phyloP scores from a whole-genome alignment of 53 echinoderm and acorn worm genomes.

The Temnopleurus reevesii region DNA sequence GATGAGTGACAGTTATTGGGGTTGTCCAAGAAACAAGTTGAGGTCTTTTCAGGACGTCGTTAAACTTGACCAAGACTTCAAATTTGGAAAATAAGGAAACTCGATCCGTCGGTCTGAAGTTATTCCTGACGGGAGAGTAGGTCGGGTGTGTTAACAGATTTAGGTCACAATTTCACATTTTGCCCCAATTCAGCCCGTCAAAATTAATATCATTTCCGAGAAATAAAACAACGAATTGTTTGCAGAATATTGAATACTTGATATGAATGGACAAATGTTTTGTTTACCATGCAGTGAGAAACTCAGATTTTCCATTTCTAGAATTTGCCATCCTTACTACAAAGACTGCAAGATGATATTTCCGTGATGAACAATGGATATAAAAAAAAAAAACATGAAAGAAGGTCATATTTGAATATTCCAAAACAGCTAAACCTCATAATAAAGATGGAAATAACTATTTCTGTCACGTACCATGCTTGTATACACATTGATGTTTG shows the following conservation, averaged over 20 bases:
- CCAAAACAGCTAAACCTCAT: neutral
- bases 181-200: slow-evolving; percentile 4
- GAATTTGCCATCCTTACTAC: neutral
- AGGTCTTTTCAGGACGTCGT: slow-evolving; percentile 24
- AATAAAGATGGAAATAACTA: neutral
- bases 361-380: neutral
- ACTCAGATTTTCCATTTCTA: no score
- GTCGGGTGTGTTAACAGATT: slow-evolving; percentile 39
- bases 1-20: slow-evolving; percentile 46
- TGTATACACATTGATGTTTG: neutral
- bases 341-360: neutral
- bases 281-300: neutral
- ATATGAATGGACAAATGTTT: neutral
- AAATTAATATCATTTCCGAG: neutral
- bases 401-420: neutral
- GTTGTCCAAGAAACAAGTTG: slow-evolving; percentile 41
- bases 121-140: slow-evolving; percentile 25
- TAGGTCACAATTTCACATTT: slow-evolving; percentile 28
- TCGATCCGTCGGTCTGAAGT: slow-evolving; percentile 22
- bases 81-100: slow-evolving; percentile 27
- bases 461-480: neutral
- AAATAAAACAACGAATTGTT: slow-evolving; percentile 14
- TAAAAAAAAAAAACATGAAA: neutral
- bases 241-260: neutral
- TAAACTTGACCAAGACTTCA: slow-evolving; percentile 57